Percentiles rank a stretch among this genome's conserved stretches.
These are phyloP conservation scores for Salvelinus namaycush DNA, from an alignment of 2,113 vertebrate genomes.

Conservation along the genomic window DNA sequence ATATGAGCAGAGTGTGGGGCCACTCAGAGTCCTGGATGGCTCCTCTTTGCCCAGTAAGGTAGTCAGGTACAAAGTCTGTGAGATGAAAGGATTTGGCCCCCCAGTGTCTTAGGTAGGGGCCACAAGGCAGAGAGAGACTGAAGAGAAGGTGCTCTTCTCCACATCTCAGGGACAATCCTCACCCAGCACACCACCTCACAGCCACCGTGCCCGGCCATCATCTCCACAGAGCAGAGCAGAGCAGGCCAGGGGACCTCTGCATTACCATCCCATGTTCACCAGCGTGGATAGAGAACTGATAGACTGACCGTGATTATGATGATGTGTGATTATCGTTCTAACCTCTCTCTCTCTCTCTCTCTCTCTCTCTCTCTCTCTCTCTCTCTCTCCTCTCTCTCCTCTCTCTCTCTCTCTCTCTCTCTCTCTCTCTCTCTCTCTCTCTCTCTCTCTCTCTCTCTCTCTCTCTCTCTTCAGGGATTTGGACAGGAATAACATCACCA, in stretches of 20 bases:
- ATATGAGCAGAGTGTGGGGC: background rate
- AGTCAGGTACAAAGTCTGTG: background rate
- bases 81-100: background rate
- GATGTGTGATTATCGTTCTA: background rate
- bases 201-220: background rate
- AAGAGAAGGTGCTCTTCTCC: background rate
- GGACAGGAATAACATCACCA: slow-evolving; percentile 96
- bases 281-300: background rate
- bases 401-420: slow-evolving; percentile 15
- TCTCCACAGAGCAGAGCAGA: background rate
- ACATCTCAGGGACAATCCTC: background rate
- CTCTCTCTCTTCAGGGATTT: slow-evolving; percentile 79
- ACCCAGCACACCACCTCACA: background rate
- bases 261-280: background rate
- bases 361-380: background rate
- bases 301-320: background rate
- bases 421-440: slow-evolving; percentile 15
- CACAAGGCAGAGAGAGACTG: background rate
- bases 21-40: background rate
- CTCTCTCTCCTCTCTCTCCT: slow-evolving; percentile 1
- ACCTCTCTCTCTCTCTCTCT: slow-evolving; percentile 27
- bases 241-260: background rate
- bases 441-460: background rate
- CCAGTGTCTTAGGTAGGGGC: background rate
- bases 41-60: background rate